Evolutionary conservation across 2,113 vertebrate species (phyloP).

Genomic region (Aptenodytes patagonicus): DNA sequence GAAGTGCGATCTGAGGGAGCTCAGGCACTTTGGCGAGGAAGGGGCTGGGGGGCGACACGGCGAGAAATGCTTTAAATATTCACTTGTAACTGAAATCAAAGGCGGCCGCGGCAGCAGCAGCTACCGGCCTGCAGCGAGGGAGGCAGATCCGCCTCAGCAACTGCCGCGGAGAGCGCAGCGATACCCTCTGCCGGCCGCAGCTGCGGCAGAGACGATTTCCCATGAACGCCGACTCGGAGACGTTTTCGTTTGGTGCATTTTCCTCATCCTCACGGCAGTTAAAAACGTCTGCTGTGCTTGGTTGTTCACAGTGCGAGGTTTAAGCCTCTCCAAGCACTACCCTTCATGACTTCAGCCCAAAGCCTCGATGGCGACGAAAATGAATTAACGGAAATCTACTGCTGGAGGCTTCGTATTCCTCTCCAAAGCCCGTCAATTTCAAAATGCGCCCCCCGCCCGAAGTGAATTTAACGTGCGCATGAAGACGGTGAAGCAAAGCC

Average conservation of each 20-base stretch:
- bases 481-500: not conserved
- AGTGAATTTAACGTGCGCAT: accelerated
- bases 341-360: too few relatives aligned
- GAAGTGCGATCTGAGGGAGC: too few relatives aligned
- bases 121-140: too few relatives aligned
- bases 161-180: too few relatives aligned
- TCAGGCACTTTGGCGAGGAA: not conserved
- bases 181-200: not conserved
- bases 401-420: accelerated
- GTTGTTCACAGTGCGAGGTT: not conserved
- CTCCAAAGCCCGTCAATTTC: too few relatives aligned
- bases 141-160: not conserved
- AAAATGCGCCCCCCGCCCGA: too few relatives aligned
- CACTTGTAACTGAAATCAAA: too few relatives aligned
- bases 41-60: accelerated
- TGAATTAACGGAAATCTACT: too few relatives aligned
- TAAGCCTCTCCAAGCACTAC: too few relatives aligned
- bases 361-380: not conserved
- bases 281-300: not conserved
- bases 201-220: not conserved
- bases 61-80: not conserved
- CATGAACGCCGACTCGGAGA: accelerated
- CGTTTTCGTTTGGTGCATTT: accelerated
- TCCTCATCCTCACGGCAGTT: too few relatives aligned
- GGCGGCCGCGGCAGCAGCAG: not conserved